A percentile compares a stretch with the other conserved stretches of the same genome.
Conservation (phyloP, 1,140 invertebrate species). For the Drosophila willistoni region DNA sequence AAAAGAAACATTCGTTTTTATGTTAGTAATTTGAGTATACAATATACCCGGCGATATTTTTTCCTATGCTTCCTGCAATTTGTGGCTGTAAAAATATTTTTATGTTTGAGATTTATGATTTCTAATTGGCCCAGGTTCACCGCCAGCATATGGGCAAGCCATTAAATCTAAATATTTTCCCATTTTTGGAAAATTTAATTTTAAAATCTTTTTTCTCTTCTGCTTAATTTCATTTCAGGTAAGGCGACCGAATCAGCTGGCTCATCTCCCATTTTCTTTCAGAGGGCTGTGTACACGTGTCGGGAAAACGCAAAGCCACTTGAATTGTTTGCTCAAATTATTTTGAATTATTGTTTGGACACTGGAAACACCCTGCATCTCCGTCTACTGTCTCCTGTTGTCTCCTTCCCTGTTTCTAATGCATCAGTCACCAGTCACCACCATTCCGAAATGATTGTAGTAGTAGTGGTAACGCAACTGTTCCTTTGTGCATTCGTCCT, state of each 20-base stretch:
- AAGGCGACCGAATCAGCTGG: conserved; percentile 35
- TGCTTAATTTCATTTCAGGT: conserved; percentile 57
- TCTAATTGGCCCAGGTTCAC: conserved; percentile 57
- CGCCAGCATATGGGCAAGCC: conserved; percentile 42
- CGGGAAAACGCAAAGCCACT: conserved; percentile 49
- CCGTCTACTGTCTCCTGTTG: neutral
- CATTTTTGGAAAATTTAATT: conserved; percentile 60
- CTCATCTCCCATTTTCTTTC: conserved; percentile 10
- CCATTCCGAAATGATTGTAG: neutral
- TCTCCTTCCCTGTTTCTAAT: neutral
- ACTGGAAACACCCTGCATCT: conserved; percentile 13
- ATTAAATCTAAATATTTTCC: conserved; percentile 65
- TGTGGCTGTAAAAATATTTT: conserved; percentile 61
- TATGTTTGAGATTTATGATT: conserved; percentile 61
- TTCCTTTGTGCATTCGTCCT: conserved; percentile 36
- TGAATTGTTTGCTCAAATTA: conserved; percentile 70
- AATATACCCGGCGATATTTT: conserved; percentile 13
- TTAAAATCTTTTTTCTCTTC: conserved; percentile 33
- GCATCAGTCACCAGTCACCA: conserved; percentile 24
- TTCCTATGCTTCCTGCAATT: conserved; percentile 61
- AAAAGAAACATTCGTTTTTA: conserved; percentile 38
- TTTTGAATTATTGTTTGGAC: conserved; percentile 60
- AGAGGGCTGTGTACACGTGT: conserved; percentile 44
- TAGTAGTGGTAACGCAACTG: conserved; percentile 34
- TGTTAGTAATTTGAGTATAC: conserved; percentile 16